These are phyloP conservation scores for Danio choprae DNA, from an alignment of 2,797 vertebrate species.

Conservation along the genomic window DNA sequence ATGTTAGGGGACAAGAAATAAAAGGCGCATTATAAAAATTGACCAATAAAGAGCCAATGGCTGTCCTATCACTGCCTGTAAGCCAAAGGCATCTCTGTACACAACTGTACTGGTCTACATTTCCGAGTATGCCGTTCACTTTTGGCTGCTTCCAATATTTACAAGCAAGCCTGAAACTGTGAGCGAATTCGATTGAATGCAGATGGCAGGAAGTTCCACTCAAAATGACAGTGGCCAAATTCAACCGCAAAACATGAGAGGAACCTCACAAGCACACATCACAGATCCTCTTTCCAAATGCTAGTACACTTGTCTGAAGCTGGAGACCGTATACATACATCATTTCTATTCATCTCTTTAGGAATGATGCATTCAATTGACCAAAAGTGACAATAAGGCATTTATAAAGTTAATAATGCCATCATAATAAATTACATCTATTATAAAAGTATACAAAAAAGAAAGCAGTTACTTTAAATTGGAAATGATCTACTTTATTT, in stretches of 20 bases:
- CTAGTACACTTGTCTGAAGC: conserved; percentile 73
- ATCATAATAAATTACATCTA: no score
- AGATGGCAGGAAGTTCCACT: conserved; percentile 99
- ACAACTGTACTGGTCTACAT: conserved; percentile 74
- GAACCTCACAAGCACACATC: conserved; percentile 83
- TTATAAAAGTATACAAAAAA: no score
- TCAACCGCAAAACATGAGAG: conserved; percentile 92
- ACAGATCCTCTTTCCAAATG: conserved; percentile 80
- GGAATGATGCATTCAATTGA: background rate
- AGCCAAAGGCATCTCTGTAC: conserved; percentile 72
- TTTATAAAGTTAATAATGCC: background rate
- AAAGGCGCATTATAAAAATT: background rate
- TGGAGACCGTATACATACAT: conserved; percentile 2
- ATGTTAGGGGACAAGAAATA: background rate
- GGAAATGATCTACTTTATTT: no score
- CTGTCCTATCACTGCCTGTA: conserved; percentile 16
- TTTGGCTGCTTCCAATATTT: conserved; percentile 90
- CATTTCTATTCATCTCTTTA: background rate
- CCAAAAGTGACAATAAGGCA: conserved; percentile 1
- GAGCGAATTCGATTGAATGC: conserved; percentile 93
- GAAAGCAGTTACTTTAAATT: no score
- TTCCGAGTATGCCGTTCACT: conserved; percentile 81
- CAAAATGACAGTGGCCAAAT: conserved; percentile 95
- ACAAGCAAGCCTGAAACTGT: conserved; percentile 92
- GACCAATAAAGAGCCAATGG: background rate